Evolutionary conservation across 2,113 vertebrate genomes (phyloP), one percentile per base, ranked within the genome.

Genomic region (Lamprologus speciosus): DNA sequence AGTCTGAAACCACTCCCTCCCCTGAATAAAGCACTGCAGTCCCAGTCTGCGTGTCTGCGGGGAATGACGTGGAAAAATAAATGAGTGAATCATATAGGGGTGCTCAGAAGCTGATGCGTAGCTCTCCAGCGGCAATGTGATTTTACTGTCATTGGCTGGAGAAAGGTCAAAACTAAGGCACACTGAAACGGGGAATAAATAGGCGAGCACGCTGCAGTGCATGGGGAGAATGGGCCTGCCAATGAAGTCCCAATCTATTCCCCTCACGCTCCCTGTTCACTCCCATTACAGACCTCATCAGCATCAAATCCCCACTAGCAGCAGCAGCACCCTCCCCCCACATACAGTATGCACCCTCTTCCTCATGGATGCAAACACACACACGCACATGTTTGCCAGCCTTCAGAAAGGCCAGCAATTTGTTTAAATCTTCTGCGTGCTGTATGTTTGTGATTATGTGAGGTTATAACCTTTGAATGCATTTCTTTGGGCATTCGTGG

Each of bases 231-330:
- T 80, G 33, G 68, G 90, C 90, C 87, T 88, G 87, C 91, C 89
- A 94, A 91, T 96, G 92, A 95, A 93, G 93, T 91, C 87, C 91
- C 89, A 94, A 95, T 94, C 93, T 94, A 95, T 95, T 94, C 94
- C 90, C 92, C 91, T 92, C 94, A 94, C 91, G 90, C 91, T 92
- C 91, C 58, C 88, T 89, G 92, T 93, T 95, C 93, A 79, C 89
- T 95, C 93, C 93, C 92, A 94, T 96, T 95, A 95, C 92, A 94
- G 89, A 93, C 90, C 92, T 96, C 95, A 96, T 95, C 95, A 95
- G 92, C 94, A 94, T 93, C 91, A 92, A 94, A 95, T 93, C 94
- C 92, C 91, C 88, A 92, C 87, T 65, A 92, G 89, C 89, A 89
- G 85, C 84, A 42, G 40, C 63, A n/a, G 35, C 47, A 91, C 92